A percentile compares a stretch with the other conserved stretches of the same genome.
Evolutionary conservation across 2,888 invertebrate genomes (phyloP).

Genomic region (Mayetiola destructor): DNA sequence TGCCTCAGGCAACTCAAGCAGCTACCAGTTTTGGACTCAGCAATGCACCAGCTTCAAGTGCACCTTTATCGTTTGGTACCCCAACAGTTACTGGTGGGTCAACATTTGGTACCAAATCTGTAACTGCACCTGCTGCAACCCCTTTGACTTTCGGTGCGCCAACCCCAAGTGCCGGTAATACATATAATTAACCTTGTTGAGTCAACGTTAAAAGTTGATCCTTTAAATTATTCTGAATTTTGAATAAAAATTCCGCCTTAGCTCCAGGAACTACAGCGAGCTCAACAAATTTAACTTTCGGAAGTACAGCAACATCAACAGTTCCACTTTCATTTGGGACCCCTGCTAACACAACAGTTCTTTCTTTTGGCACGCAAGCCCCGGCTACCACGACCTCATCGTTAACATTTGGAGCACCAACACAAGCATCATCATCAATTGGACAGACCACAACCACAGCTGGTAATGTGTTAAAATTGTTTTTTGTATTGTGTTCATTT

Average conservation of each 20-base stretch:
- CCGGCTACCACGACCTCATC: slow-evolving; percentile 8
- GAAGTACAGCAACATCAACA: neutral
- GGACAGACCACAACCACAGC: neutral
- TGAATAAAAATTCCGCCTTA: too few relatives aligned
- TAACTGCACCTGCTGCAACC: neutral
- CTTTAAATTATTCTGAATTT: too few relatives aligned
- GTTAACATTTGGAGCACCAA: slow-evolving; percentile 13
- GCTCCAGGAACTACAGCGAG: too few relatives aligned
- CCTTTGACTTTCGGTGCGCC: too few relatives aligned
- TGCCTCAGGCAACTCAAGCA: neutral
- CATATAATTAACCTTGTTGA: too few relatives aligned
- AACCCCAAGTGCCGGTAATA: too few relatives aligned
- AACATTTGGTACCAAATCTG: neutral
- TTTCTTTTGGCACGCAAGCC: neutral
- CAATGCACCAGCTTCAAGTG: neutral
- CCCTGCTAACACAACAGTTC: slow-evolving; percentile 6
- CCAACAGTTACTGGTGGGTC: neutral
- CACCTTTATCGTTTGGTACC: neutral
- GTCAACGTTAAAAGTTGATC: too few relatives aligned
- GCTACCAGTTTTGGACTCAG: neutral
- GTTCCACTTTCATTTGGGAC: neutral
- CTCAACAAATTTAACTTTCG: too few relatives aligned
- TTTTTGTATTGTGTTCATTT: too few relatives aligned
- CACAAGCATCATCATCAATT: neutral
- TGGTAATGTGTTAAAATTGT: neutral